Evolutionary conservation across 2,797 vertebrate genomes (phyloP).

Genomic region (Peromyscus eremicus): DNA sequence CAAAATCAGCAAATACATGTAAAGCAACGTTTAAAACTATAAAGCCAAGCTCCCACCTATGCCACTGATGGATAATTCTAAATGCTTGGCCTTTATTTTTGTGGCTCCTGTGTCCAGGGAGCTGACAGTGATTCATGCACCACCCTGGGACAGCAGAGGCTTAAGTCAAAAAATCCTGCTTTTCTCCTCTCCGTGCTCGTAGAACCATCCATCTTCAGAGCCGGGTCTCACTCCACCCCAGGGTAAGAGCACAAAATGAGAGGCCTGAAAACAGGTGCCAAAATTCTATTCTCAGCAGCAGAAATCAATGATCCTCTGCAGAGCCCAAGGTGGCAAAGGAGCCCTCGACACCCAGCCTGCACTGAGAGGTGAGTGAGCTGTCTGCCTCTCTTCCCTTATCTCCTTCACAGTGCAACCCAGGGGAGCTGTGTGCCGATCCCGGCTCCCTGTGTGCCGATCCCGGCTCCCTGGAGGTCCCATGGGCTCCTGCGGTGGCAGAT

Average conservation of each 20-base stretch:
- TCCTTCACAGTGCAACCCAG: neutral
- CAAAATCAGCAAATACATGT: neutral
- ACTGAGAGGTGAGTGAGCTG: neutral
- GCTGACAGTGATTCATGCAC: neutral
- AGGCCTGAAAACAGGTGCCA: neutral
- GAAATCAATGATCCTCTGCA: conserved; percentile 43
- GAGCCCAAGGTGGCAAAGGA: neutral
- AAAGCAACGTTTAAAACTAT: neutral
- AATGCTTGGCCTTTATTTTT: neutral
- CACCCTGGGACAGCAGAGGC: neutral
- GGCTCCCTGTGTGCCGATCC: neutral
- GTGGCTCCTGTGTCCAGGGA: neutral
- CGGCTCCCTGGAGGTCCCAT: neutral
- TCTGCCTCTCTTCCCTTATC: neutral
- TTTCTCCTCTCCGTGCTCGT: neutral
- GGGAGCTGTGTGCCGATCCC: neutral
- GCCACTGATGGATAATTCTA: neutral
- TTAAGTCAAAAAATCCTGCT: neutral
- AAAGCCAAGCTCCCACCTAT: neutral
- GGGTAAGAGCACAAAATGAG: neutral
- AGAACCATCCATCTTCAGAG: neutral
- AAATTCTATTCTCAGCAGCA: conserved; percentile 31
- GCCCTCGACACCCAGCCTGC: accelerated
- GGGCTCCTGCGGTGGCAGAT: neutral
- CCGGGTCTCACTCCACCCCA: neutral